A percentile compares a stretch with the other conserved stretches of the same genome.
These are phyloP conservation scores for Apteryx owenii DNA, from an alignment of 2,113 vertebrate species.

Conservation along the genomic window DNA sequence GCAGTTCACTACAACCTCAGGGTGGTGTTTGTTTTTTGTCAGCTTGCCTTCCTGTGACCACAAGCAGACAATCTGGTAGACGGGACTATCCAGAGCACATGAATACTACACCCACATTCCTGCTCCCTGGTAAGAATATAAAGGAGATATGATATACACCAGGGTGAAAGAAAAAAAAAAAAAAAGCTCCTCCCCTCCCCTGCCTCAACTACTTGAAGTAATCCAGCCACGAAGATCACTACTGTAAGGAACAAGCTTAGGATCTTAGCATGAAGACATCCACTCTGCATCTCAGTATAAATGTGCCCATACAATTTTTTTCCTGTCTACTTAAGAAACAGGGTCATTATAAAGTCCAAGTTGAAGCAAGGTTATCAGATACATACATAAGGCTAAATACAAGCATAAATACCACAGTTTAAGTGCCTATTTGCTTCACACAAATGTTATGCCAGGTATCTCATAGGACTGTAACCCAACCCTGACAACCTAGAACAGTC, in stretches of 20 bases:
- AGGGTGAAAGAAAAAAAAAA: not conserved
- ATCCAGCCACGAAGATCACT: not conserved
- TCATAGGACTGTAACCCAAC: not conserved
- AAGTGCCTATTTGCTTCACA: not conserved
- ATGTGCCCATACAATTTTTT: rapidly evolving
- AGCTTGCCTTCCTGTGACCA: not conserved
- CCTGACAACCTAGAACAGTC: not conserved
- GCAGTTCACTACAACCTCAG: not conserved
- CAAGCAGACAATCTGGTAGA: not conserved
- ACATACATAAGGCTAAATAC: not conserved
- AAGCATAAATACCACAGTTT: not conserved
- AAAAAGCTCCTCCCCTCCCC: not conserved
- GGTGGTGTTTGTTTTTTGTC: not conserved
- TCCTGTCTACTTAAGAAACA: not conserved
- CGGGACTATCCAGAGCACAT: not conserved
- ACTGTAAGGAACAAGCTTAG: not conserved
- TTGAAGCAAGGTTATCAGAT: not conserved
- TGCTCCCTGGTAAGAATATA: not conserved
- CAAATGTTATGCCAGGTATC: not conserved
- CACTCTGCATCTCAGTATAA: not conserved
- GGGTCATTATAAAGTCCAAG: not conserved
- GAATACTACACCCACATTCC: not conserved
- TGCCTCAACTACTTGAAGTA: not conserved
- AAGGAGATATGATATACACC: not conserved
- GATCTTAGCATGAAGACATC: not conserved